phyloP scores from a whole-genome alignment of 2,888 invertebrate species.

The Ramazzottius varieornatus region DNA sequence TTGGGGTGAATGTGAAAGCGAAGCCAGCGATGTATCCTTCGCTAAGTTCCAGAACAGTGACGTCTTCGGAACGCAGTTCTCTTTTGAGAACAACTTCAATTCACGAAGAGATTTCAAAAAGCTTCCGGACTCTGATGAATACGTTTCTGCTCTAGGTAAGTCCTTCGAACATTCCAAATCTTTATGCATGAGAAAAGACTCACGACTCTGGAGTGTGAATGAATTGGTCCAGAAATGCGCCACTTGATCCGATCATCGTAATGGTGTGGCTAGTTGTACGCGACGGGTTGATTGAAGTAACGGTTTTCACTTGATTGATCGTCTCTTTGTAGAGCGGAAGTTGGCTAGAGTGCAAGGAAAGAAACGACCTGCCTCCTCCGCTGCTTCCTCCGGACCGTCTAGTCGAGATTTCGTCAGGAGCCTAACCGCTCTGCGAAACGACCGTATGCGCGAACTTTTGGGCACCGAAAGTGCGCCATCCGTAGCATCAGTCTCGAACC shows the following conservation, averaged over 20 bases:
- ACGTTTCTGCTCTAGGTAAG: background rate
- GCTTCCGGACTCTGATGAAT: background rate
- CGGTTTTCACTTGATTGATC: background rate
- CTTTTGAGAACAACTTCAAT: background rate
- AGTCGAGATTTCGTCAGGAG: background rate
- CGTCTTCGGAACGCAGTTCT: background rate
- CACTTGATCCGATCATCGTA: too few relatives aligned
- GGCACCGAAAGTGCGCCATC: background rate
- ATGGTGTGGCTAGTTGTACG: too few relatives aligned
- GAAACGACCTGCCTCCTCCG: background rate
- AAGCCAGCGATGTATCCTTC: background rate
- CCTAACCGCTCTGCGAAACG: background rate
- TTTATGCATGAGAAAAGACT: background rate
- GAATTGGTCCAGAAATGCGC: too few relatives aligned
- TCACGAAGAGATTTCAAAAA: background rate
- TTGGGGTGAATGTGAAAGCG: background rate
- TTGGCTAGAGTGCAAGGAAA: background rate
- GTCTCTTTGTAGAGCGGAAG: background rate
- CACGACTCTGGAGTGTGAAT: too few relatives aligned
- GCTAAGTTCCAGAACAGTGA: background rate
- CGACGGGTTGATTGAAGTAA: background rate
- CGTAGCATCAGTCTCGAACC: background rate
- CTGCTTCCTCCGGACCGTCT: background rate
- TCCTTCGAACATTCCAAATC: background rate
- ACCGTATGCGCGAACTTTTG: background rate